Evolutionary conservation across 2,888 invertebrate genomes (phyloP), one percentile per base, ranked within the genome.

Genomic region (Brachypterus glaber): DNA sequence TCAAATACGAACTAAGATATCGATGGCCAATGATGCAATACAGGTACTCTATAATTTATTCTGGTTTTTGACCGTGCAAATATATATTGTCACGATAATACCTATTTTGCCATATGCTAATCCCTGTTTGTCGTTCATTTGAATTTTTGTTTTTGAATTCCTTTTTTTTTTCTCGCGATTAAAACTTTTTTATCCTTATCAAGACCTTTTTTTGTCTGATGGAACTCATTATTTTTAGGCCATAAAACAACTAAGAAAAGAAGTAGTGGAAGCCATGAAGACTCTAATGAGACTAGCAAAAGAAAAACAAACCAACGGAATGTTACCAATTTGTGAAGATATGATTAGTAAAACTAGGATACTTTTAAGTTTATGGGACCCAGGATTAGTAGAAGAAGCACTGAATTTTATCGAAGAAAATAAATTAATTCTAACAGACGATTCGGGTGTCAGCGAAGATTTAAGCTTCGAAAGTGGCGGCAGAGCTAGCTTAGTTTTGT

Each of bases 291-390:
- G 77, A 52, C 58, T 85, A 30, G 77, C 88, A 9, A 82, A 83
- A 53, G 79, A 81, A 1, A 79, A 80, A 49, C 78, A 81, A 58
- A 77, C 80, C 1, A 71, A 72, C 38, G 82, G 82, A 18, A 82
- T 83, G 82, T 66, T 82, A 53, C 79, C 79, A 2, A 74, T 82
- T 43, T 82, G 82, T 54, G 82, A 82, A 51, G 80, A 82, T 52
- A 82, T 83, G 80, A 76, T 82, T 40, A 71, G 72, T 17, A 85
- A 87, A 71, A 82, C 88, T 0, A 74, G 82, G 44, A 82, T 83
- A 34, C 68, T 92, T 38, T 67, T 90, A 2, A 79, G 81, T 33
- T 72, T 91, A 2, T 92, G 91, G 85, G 88, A 91, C 59, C 83
- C 87, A 0, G 78, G 78, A 5, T 68, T 88, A 24, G 82, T 92